Evolutionary conservation across 2,113 vertebrate genomes (phyloP).

Genomic region (Proteles cristata): DNA sequence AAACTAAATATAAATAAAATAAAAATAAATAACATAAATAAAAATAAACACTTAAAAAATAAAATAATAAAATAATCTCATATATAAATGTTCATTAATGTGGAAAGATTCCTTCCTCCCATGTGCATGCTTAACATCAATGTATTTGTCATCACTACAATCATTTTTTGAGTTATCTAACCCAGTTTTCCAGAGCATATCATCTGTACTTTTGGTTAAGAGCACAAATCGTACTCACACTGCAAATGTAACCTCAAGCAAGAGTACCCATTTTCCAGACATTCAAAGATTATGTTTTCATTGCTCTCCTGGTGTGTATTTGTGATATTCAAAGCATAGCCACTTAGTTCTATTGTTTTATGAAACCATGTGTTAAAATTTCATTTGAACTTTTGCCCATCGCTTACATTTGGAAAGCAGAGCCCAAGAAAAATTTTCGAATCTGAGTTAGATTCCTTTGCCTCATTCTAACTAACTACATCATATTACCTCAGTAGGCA

Average conservation of each 20-base stretch:
- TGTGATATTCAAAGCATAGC: not conserved
- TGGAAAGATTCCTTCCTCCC: not conserved
- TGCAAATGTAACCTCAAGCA: not conserved
- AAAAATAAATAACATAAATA: no score
- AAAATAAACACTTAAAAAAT: no score
- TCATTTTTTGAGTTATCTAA: not conserved
- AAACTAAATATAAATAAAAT: no score
- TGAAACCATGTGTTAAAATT: not conserved
- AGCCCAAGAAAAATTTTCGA: not conserved
- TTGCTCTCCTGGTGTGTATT: not conserved
- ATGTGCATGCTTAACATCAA: not conserved
- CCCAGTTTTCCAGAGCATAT: not conserved
- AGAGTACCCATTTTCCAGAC: not conserved
- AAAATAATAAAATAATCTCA: no score
- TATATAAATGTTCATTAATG: not conserved
- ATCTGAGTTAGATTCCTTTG: not conserved
- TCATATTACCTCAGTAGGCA: not conserved
- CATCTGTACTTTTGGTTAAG: not conserved
- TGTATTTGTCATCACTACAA: not conserved
- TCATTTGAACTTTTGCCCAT: not conserved
- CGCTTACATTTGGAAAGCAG: not conserved
- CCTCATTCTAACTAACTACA: not conserved
- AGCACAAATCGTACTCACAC: not conserved
- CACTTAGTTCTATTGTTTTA: conserved; percentile 12
- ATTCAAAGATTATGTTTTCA: not conserved